A percentile compares a stretch with the other conserved stretches of the same genome.
These are phyloP conservation scores for Cephalopterus ornatus DNA, from an alignment of 2,113 vertebrate species.

Conservation along the genomic window DNA sequence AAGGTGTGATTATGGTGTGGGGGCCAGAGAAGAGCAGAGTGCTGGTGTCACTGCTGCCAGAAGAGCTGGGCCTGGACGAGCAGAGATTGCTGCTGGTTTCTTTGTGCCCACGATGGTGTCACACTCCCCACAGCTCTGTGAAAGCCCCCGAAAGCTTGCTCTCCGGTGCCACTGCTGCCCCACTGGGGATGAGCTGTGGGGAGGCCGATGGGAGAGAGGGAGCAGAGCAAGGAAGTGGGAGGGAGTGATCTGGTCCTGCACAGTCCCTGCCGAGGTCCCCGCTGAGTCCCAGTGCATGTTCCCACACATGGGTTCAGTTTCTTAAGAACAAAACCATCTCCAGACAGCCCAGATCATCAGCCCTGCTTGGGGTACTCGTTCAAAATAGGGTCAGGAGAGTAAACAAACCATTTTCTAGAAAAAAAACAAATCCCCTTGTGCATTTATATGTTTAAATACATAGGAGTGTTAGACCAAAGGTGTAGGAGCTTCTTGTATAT, in stretches of 20 bases:
- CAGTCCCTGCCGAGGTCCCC: neutral
- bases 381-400: neutral
- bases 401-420: neutral
- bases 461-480: neutral
- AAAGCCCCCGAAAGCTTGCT: rapidly evolving
- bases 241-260: too few species aligned
- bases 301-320: neutral
- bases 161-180: neutral
- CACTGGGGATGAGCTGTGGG: neutral
- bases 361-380: rapidly evolving
- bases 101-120: neutral
- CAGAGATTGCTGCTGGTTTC: neutral
- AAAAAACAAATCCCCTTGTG: neutral
- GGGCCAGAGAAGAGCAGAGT: neutral
- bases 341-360: neutral
- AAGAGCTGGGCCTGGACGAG: neutral
- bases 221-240: neutral
- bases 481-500: neutral
- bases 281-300: rapidly evolving
- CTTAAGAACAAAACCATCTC: neutral
- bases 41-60: neutral
- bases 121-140: neutral
- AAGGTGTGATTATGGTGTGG: neutral
- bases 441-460: neutral
- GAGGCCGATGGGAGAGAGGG: neutral